Conservation (phyloP, 2,888 invertebrate genomes). For the Mayetiola destructor region DNA sequence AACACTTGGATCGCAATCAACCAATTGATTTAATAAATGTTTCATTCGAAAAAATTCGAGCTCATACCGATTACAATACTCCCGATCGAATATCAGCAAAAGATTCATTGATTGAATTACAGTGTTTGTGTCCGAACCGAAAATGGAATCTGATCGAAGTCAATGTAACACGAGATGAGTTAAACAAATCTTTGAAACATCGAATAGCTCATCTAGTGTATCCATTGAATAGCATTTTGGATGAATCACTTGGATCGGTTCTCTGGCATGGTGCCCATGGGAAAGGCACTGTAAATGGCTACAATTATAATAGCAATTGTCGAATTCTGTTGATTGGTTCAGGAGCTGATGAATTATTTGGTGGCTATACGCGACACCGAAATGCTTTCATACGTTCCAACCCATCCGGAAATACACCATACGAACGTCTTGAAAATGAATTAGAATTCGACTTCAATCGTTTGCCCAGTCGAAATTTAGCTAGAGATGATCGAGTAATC, state of each 20-base stretch:
- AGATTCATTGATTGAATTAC: constrained; percentile 53
- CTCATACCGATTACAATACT: constrained; percentile 42
- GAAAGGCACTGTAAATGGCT: constrained; percentile 31
- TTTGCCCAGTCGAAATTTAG: constrained; percentile 80
- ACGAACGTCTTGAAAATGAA: constrained; percentile 40
- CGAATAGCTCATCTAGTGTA: constrained; percentile 63
- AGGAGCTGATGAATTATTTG: constrained; percentile 95
- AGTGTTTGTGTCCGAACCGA: constrained; percentile 50
- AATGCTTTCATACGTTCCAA: constrained; percentile 46
- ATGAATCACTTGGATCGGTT: constrained; percentile 93
- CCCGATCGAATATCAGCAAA: constrained; percentile 75
- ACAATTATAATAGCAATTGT: constrained; percentile 21
- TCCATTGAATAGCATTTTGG: constrained; percentile 76
- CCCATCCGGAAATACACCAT: constrained; percentile 33
- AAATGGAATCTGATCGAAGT: constrained; percentile 74
- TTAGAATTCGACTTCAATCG: constrained; percentile 65
- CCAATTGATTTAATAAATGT: constrained; percentile 87
- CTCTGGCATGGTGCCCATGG: constrained; percentile 90
- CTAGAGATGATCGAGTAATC: constrained; percentile 86
- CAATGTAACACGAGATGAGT: constrained; percentile 52
- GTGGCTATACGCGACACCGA: constrained; percentile 83
- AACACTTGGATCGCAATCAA: constrained; percentile 46
- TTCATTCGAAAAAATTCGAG: constrained; percentile 56
- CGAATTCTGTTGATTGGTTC: constrained; percentile 66
- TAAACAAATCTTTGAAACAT: constrained; percentile 41